Conservation (phyloP, 1,140 invertebrate genomes). For the Myzus persicae region DNA sequence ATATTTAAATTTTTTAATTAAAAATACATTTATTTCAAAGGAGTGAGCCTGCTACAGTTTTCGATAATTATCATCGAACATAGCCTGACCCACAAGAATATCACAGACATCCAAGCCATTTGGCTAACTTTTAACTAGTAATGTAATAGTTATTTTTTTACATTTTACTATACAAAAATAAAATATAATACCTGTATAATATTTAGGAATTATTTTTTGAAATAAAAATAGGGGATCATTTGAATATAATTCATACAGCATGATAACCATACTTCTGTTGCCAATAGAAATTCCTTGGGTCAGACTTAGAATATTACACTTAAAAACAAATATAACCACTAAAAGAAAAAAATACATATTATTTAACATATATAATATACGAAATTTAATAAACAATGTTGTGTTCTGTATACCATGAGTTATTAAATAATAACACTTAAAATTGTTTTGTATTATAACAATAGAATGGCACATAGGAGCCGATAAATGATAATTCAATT, state of each 20-base stretch:
- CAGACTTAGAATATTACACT: conserved; percentile 44
- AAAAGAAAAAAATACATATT: conserved; percentile 27
- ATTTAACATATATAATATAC: conserved; percentile 14
- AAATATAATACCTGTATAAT: conserved; percentile 34
- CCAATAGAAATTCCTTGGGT: conserved; percentile 54
- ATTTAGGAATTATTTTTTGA: background rate
- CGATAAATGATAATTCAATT: background rate
- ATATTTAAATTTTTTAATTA: conserved; percentile 19
- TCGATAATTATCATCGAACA: conserved; percentile 27
- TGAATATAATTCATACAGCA: background rate
- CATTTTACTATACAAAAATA: conserved; percentile 28
- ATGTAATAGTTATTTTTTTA: background rate
- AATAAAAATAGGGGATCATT: conserved; percentile 21
- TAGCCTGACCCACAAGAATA: conserved; percentile 59
- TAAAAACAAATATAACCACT: conserved; percentile 50
- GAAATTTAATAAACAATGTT: background rate
- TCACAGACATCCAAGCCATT: conserved; percentile 44
- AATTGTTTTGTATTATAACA: conserved; percentile 15
- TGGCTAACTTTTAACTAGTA: conserved; percentile 21
- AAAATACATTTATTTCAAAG: conserved; percentile 47
- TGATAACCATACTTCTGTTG: conserved; percentile 14
- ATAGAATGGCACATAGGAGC: conserved; percentile 21
- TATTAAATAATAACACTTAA: background rate
- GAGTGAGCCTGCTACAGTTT: conserved; percentile 50
- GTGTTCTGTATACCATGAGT: conserved; percentile 22